Conservation (phyloP, 2,113 vertebrate species). For the Origma solitaria region DNA sequence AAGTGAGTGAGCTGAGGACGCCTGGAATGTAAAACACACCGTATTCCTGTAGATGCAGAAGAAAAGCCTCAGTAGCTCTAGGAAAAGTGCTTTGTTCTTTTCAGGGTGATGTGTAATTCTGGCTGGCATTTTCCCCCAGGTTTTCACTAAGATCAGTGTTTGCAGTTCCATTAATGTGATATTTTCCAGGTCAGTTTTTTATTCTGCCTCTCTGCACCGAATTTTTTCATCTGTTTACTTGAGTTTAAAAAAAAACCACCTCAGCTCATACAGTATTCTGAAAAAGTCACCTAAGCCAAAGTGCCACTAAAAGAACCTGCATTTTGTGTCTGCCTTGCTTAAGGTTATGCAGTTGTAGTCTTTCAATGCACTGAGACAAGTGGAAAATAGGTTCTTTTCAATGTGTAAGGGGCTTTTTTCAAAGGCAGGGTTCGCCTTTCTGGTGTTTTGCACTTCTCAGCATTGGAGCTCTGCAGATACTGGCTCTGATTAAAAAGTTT, state of each 20-base stretch:
- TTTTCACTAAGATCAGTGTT: not conserved
- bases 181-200: constrained; percentile 1
- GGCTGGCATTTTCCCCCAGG: not conserved
- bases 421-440: not conserved
- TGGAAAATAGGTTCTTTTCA: not conserved
- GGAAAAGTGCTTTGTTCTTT: not conserved
- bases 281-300: not conserved
- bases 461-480: not conserved
- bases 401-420: not conserved
- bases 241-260: not conserved
- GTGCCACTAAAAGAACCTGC: not conserved
- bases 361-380: not conserved
- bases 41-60: not conserved
- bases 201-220: not conserved
- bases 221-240: not conserved
- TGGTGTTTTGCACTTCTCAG: not conserved
- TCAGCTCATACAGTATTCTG: not conserved
- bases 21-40: not conserved
- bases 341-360: not conserved
- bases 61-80: not conserved
- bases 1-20: not conserved
- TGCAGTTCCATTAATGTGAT: not conserved
- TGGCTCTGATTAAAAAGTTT: not conserved
- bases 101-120: not conserved
- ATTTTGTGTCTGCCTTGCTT: not conserved